Evolutionary conservation across 2,113 vertebrate species (phyloP).

Genomic region (Eurypyga helias): DNA sequence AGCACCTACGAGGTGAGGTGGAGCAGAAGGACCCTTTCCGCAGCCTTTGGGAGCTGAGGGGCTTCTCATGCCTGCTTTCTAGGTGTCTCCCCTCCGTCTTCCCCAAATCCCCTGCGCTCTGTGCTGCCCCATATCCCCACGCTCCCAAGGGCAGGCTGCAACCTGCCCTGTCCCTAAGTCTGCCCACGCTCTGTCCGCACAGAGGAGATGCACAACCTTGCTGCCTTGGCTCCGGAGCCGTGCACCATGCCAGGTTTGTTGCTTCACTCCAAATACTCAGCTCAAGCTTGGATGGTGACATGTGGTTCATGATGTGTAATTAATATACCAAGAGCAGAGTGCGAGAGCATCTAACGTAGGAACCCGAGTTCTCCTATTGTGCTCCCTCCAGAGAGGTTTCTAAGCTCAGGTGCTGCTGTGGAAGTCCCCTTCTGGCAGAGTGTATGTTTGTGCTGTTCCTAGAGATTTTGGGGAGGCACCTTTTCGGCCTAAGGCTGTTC

Average conservation of each 20-base stretch:
- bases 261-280: not conserved
- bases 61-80: not conserved
- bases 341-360: not conserved
- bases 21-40: not conserved
- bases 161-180: not conserved
- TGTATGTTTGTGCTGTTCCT: not conserved
- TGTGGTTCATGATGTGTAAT: not conserved
- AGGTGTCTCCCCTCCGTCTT: not conserved
- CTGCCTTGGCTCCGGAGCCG: not conserved
- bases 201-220: not conserved
- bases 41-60: not conserved
- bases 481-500: not conserved
- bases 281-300: not conserved
- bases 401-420: not conserved
- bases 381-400: not conserved
- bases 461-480: not conserved
- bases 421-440: not conserved
- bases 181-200: not conserved
- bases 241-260: not conserved
- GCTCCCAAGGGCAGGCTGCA: not conserved
- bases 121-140: not conserved
- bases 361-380: not conserved
- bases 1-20: constrained; percentile 88
- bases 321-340: not conserved
- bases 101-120: not conserved